phyloP scores from a whole-genome alignment of 2,797 vertebrate genomes.

The Lophius americanus region DNA sequence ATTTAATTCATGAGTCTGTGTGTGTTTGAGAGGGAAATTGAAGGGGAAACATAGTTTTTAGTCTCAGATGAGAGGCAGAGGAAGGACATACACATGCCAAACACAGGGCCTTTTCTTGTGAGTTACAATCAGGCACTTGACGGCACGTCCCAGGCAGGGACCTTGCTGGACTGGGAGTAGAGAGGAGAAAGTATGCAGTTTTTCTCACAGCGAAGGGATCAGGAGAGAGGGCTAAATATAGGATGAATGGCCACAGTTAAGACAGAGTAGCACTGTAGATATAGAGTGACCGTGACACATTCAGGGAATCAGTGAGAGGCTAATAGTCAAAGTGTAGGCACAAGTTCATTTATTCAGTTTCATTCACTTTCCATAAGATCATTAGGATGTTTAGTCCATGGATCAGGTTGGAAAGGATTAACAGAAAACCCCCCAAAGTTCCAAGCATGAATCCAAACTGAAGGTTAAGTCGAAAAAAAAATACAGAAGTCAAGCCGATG shows the following conservation, averaged over 20 bases:
- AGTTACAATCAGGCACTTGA: slow-evolving; percentile 57
- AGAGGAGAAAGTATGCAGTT: slow-evolving; percentile 26
- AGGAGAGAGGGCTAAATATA: slow-evolving; percentile 66
- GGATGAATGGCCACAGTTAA: slow-evolving; percentile 61
- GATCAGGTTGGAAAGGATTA: too few relatives aligned
- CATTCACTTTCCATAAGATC: too few relatives aligned
- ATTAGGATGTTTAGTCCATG: too few relatives aligned
- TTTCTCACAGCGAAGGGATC: slow-evolving; percentile 63
- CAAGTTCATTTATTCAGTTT: neutral
- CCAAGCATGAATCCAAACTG: too few relatives aligned
- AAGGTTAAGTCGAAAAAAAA: too few relatives aligned
- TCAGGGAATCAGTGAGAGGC: slow-evolving; percentile 6
- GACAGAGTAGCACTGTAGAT: slow-evolving; percentile 28
- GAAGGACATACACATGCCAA: slow-evolving; percentile 66
- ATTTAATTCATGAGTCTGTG: slow-evolving; percentile 46
- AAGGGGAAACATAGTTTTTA: slow-evolving; percentile 25
- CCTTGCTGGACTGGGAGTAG: slow-evolving; percentile 25
- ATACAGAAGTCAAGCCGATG: too few relatives aligned
- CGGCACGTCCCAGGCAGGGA: slow-evolving; percentile 14
- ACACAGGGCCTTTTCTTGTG: slow-evolving; percentile 58
- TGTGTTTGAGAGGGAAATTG: slow-evolving; percentile 12
- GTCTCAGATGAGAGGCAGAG: slow-evolving; percentile 25
- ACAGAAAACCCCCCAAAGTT: too few relatives aligned
- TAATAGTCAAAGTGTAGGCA: neutral
- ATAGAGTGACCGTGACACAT: slow-evolving; percentile 29